Evolutionary conservation across 2,888 invertebrate species (phyloP).

Genomic region (Stegana nigrithorax): DNA sequence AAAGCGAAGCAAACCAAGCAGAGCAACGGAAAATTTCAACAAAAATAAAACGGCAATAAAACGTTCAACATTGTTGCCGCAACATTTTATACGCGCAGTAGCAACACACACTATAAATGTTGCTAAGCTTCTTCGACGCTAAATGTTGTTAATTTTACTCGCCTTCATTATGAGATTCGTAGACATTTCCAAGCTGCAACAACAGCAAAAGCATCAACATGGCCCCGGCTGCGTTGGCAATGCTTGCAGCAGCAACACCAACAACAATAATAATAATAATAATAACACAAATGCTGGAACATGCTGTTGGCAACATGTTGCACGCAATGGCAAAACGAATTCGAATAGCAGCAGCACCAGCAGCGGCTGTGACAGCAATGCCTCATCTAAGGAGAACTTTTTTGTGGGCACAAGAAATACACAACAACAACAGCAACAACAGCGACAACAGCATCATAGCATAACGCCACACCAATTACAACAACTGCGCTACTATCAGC

Average conservation of each 20-base stretch:
- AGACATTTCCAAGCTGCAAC: slow-evolving; percentile 66
- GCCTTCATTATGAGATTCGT: slow-evolving; percentile 68
- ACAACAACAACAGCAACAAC: slow-evolving; percentile 36
- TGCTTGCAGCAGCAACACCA: slow-evolving; percentile 35
- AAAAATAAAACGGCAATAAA: slow-evolving; percentile 6
- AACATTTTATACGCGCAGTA: slow-evolving; percentile 28
- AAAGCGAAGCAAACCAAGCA: too few species aligned
- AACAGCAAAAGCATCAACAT: slow-evolving; percentile 40
- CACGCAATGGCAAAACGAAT: slow-evolving; percentile 33
- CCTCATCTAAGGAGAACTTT: slow-evolving; percentile 63
- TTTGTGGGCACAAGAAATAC: slow-evolving; percentile 34
- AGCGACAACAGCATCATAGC: slow-evolving; percentile 42
- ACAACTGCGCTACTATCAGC: slow-evolving; percentile 69
- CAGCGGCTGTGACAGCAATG: slow-evolving; percentile 62
- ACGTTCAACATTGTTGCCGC: slow-evolving; percentile 43
- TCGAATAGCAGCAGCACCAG: slow-evolving; percentile 60
- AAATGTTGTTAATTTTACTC: slow-evolving; percentile 68
- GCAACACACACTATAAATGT: slow-evolving; percentile 4
- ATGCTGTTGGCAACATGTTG: slow-evolving; percentile 54
- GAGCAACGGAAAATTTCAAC: slow-evolving; percentile 24
- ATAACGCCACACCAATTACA: slow-evolving; percentile 74
- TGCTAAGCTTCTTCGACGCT: slow-evolving; percentile 51
- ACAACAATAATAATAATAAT: slow-evolving; percentile 26
- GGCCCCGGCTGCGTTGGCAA: slow-evolving; percentile 46
- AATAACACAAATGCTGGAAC: slow-evolving; percentile 18